Evolutionary conservation across 2,888 invertebrate genomes (phyloP), one percentile per base, ranked within the genome.

Genomic region (Aproaerema taeniolella): DNA sequence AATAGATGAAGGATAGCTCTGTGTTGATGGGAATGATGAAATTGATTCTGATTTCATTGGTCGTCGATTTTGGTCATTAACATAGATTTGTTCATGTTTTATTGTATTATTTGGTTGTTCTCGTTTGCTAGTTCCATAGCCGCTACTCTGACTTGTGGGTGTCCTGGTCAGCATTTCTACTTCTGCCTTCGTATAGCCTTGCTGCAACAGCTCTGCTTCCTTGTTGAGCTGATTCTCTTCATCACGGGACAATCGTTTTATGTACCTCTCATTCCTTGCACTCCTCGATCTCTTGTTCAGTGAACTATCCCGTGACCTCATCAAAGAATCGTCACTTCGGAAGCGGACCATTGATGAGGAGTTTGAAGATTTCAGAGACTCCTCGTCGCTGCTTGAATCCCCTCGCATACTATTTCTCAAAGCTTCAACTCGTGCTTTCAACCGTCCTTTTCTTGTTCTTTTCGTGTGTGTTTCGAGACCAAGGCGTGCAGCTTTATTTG

Each of bases 241-340:
- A 50, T 93, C 93, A 42, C 91, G 88, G 9, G 92, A 93, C 50
- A 93, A 72, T 39, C 95, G 88, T 60, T 93, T 93, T 40, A 93
- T 91, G 60, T 94, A 94, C 39, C 95, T 88, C 66, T 95, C 95
- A 38, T 94, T 95, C 54, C 95, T 88, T 0, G 94, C 94, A 14
- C 91, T 89, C 39, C 94, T 86, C 16, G 92, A 90, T 57, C 89
- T 88, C 51, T 91, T 89, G 60, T 88, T 92, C 28, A 88, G 72
- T 0, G 90, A 88, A 41, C 87, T 87, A 42, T 88, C 89, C 16
- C 89, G 88, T 26, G 89, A 88, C 41, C 88, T 88, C 59, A 89
- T 89, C 39, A 91, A 75, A 45, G 90, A 91, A 51, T 93, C 92
- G 49, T 92, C 93, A 62, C 91, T 92, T 59, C 90, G 88, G 61